Evolutionary conservation across 2,113 vertebrate genomes (phyloP).

Genomic region (Probosciger aterrimus): DNA sequence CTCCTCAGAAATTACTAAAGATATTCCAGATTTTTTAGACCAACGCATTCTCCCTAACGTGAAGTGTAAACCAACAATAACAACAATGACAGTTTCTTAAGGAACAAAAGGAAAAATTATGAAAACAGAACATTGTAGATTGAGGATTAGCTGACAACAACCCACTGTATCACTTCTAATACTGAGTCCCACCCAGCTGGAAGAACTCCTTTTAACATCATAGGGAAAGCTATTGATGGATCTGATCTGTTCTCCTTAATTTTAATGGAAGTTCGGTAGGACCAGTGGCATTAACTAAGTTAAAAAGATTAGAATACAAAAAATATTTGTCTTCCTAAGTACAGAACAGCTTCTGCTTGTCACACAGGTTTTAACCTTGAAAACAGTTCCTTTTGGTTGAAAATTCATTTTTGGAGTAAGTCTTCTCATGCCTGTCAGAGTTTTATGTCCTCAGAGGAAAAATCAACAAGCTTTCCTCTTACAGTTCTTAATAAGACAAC

Average conservation of each 20-base stretch:
- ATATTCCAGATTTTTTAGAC: neutral
- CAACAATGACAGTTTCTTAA: neutral
- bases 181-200: neutral
- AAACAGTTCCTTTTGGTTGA: neutral
- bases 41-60: neutral
- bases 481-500: neutral
- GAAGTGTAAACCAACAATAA: neutral
- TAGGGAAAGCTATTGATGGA: neutral
- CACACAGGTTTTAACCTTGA: neutral
- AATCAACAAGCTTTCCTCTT: neutral
- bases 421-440: neutral
- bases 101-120: neutral
- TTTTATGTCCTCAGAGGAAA: neutral
- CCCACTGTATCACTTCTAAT: neutral
- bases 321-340: neutral
- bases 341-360: neutral
- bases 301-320: neutral
- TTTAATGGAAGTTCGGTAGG: neutral
- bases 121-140: neutral
- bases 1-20: constrained; percentile 16
- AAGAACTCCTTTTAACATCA: neutral
- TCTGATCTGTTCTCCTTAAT: neutral
- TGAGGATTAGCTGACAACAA: neutral
- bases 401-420: neutral
- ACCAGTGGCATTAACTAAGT: neutral